Base-by-base conservation (phyloP, 2,888 invertebrate species). In the Dioctria rufipes region DNA sequence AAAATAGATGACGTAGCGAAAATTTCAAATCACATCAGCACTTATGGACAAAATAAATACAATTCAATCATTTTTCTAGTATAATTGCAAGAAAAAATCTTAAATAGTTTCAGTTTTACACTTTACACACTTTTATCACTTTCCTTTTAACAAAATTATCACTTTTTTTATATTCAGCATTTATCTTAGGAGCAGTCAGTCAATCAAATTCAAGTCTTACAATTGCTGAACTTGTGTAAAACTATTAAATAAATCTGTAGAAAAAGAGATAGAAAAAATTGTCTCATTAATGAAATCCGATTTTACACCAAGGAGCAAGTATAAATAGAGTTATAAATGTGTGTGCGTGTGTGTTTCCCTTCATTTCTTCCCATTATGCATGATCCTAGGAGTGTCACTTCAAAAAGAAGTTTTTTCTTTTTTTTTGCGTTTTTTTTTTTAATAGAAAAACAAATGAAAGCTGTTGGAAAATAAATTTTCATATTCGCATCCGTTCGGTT, bases 81-180 rank as follows among this genome's bases (percentile, higher is more conserved):
- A 49, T 46, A 46, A 46, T 54, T 4, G 54, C 11, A 54, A 54
- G 3, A 54, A 54, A 11, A 54, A 46, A 46, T 46, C 9, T 46
- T 46, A 5, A 46, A 46, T 9, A 46, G 49, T 9, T 46, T 46
- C 49, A 25, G 25, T 25, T 25, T 25, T 46, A 46, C 49, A 6
- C 43, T 67, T 49, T 67, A 3, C 5, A 25, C 49, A 67, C 67
- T 67, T 66, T n/a, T 42, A 42, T 6, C 49, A 46, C 49, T 46
- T 5, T 46, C 2, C 49, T 46, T 6, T 46, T 46, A 6, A 6
- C 49, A 46, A 46, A 25, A 25, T 25, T 25, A 25, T 25, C 49
- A 46, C 49, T 46, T 46, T 46, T 46, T 46, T 46, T 46, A 9
- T 6, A 46, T 46, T 46, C 49, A 5, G 9, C 5, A 46, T 46